Conservation (phyloP, 92 coral and sea anemone species). For the Zoanthus sociatus region DNA sequence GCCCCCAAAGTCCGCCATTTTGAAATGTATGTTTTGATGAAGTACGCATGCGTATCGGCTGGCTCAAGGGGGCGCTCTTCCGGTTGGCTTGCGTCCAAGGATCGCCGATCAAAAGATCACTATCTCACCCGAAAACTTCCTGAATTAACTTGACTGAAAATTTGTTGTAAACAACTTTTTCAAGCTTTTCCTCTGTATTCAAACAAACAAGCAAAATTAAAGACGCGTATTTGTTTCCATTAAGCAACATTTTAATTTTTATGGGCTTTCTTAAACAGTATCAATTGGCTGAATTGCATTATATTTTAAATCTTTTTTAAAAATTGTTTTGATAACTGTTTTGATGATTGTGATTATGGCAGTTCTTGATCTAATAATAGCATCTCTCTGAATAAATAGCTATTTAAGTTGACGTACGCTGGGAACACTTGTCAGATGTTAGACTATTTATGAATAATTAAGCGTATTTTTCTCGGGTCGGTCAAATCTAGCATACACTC, state of each 20-base stretch:
- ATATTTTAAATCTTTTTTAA: background rate
- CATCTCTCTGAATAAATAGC: too few species aligned
- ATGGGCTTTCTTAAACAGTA: background rate
- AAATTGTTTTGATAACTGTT: too few species aligned
- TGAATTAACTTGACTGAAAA: slow-evolving; percentile 12
- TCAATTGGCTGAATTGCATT: background rate
- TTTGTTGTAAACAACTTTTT: too few species aligned
- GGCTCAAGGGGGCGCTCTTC: slow-evolving; percentile 10
- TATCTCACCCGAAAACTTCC: slow-evolving; percentile 16
- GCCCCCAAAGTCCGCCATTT: slow-evolving; percentile 92
- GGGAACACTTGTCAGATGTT: too few species aligned
- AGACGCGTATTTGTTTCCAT: background rate
- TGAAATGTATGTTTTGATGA: slow-evolving; percentile 78
- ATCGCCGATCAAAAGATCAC: background rate
- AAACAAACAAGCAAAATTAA: background rate
- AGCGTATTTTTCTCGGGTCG: too few species aligned
- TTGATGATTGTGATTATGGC: too few species aligned
- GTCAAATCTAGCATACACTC: too few species aligned
- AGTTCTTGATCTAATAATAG: too few species aligned
- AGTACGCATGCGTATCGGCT: slow-evolving; percentile 81
- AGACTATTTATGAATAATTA: too few species aligned
- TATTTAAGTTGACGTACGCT: too few species aligned
- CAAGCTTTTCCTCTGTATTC: background rate
- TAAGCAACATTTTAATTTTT: background rate
- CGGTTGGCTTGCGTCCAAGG: slow-evolving; percentile 23